Base-by-base conservation (phyloP, 2,888 invertebrate genomes). In the Leptopterna dolabrata region DNA sequence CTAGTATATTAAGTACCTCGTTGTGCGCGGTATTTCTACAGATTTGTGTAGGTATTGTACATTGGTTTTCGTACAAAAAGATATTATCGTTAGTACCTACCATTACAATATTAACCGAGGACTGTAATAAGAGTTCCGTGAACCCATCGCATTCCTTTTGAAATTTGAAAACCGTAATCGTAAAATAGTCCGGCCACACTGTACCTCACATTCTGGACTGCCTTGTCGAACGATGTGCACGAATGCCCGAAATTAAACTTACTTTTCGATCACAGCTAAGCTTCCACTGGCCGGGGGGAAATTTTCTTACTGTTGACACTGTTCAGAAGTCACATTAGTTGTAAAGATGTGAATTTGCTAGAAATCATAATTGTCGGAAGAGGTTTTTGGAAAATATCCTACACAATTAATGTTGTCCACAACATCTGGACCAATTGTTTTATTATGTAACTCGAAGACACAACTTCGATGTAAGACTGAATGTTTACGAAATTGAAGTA, bases 271-370 rank as follows among this genome's bases (percentile, higher is more conserved):
- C 45, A 78, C 78, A 45, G 47, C 47, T 14, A 27, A 78, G 45
- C 47, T 78, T 43, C 45, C 47, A 45, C 43, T 30, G 19, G n/a
- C 47, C 19, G 45, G 43, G 45, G 78, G 45, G 16, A 78, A 78
- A 16, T 76, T 76, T 78, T 78, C 45, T 73, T 78, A 76, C 19
- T 76, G 13, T 0, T 45, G 16, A 9, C 27, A 45, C 47, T 78
- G 43, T 19, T 45, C 4, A 45, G 78, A 14, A 45, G 45, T 78
- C 45, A 78, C 78, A 78, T 45, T 45, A 41, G 43, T 45, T 78
- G 78, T 73, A 30, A 19, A 73, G 16, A 36, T 73, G 73, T 73
- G n/a, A 73, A 73, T 73, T 73, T 63, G 63, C 63, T 24, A 73
- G n/a, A n/a, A 73, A 36, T 73, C 73, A 73, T 73, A 41, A 1